These are phyloP conservation scores for Mayetiola destructor DNA, from an alignment of 2,888 invertebrate genomes.

Conservation along the genomic window DNA sequence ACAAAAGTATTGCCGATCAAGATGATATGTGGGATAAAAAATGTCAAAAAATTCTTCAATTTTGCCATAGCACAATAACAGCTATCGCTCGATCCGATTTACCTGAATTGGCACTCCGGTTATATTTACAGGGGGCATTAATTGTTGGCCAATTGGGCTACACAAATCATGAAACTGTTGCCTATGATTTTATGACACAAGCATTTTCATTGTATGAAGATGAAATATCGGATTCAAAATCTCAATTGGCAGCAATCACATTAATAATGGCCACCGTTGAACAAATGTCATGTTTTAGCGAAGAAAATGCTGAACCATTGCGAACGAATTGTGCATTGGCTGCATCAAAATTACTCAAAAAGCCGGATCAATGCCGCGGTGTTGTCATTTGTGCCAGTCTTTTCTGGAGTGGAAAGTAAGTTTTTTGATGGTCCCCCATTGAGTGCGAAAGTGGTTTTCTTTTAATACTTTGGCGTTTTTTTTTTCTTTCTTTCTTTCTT, in stretches of 20 bases:
- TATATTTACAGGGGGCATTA: slow-evolving; percentile 91
- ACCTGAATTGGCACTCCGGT: slow-evolving; percentile 79
- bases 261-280: slow-evolving; percentile 91
- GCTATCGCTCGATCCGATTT: slow-evolving; percentile 89
- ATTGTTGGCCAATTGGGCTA: slow-evolving; percentile 85
- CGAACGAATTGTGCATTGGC: slow-evolving; percentile 91
- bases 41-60: slow-evolving; percentile 95
- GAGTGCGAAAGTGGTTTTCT: background rate
- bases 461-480: background rate
- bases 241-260: slow-evolving; percentile 90
- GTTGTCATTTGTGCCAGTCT: slow-evolving; percentile 88
- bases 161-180: slow-evolving; percentile 89
- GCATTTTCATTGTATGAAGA: slow-evolving; percentile 97
- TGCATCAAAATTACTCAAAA: slow-evolving; percentile 89
- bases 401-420: slow-evolving; percentile 82
- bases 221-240: slow-evolving; percentile 94
- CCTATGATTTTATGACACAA: slow-evolving; percentile 93
- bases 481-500: background rate
- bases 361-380: slow-evolving; percentile 94
- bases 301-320: slow-evolving; percentile 93
- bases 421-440: background rate
- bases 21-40: slow-evolving; percentile 98
- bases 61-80: slow-evolving; percentile 90
- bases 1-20: slow-evolving; percentile 60
- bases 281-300: slow-evolving; percentile 84